A percentile compares a stretch with the other conserved stretches of the same genome.
Evolutionary conservation across 2,113 vertebrate species (phyloP).

Genomic region (Garra rufa): DNA sequence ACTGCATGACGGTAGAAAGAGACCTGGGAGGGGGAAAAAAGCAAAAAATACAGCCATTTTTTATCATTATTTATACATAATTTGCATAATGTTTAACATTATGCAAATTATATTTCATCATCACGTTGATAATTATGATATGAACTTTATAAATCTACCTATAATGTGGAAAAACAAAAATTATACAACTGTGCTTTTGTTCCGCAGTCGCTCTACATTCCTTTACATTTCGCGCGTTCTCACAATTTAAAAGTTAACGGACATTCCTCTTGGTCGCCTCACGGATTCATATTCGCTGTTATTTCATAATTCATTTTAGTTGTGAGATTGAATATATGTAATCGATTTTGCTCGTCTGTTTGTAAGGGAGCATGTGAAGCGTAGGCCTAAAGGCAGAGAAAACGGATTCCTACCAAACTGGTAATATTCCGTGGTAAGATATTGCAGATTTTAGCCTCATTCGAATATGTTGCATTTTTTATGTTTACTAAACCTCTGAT

Average conservation of each 20-base stretch:
- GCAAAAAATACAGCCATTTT: background rate
- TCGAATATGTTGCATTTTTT: too few species aligned
- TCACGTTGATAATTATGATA: too few species aligned
- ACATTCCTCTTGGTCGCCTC: background rate
- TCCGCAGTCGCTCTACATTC: background rate
- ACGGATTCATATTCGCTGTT: background rate
- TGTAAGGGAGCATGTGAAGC: background rate
- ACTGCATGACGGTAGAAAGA: conserved; percentile 1
- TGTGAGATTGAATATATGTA: background rate
- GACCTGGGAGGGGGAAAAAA: background rate
- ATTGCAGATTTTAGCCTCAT: too few species aligned
- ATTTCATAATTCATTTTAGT: background rate
- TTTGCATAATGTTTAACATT: background rate
- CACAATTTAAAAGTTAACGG: background rate
- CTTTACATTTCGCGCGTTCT: background rate
- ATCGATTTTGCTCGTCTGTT: background rate
- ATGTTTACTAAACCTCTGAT: too few species aligned
- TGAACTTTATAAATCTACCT: background rate
- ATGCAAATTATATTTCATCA: too few species aligned
- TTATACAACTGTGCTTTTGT: background rate
- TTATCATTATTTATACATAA: too few species aligned
- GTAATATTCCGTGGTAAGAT: too few species aligned
- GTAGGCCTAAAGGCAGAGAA: background rate
- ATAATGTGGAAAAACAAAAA: background rate
- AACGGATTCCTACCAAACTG: background rate